Conservation (phyloP, 1,140 invertebrate species). For the Spodoptera litura region DNA sequence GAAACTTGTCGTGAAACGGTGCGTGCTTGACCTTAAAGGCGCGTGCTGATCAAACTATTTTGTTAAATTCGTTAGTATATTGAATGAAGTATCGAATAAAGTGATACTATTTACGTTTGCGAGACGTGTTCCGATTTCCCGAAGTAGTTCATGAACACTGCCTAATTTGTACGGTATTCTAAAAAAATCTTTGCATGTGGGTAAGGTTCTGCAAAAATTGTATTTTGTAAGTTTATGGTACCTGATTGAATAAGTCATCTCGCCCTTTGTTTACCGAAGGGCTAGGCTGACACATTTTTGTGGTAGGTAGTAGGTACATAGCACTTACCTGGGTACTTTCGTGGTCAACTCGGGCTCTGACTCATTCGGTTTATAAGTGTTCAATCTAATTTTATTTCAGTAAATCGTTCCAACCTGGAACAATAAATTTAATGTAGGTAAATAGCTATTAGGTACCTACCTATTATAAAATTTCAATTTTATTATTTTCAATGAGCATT, state of each 20-base stretch:
- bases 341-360: neutral
- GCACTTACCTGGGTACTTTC: neutral
- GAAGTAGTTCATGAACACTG: constrained; percentile 38
- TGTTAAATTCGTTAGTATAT: constrained; percentile 29
- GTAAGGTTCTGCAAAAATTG: neutral
- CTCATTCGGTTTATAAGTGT: constrained; percentile 1
- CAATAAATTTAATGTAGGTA: neutral
- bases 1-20: constrained; percentile 45
- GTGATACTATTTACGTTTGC: neutral
- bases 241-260: no score
- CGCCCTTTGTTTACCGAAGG: no score
- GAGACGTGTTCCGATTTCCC: constrained; percentile 10
- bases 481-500: neutral
- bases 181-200: neutral
- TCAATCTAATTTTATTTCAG: constrained; percentile 8
- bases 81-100: constrained; percentile 37
- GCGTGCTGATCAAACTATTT: constrained; percentile 46
- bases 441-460: neutral
- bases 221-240: no score
- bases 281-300: no score
- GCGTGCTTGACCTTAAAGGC: constrained; percentile 48
- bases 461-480: neutral
- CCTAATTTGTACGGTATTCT: neutral
- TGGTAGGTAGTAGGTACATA: no score
- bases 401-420: neutral